Conservation (phyloP, 1,140 invertebrate species). For the Drosophila ananassae region DNA sequence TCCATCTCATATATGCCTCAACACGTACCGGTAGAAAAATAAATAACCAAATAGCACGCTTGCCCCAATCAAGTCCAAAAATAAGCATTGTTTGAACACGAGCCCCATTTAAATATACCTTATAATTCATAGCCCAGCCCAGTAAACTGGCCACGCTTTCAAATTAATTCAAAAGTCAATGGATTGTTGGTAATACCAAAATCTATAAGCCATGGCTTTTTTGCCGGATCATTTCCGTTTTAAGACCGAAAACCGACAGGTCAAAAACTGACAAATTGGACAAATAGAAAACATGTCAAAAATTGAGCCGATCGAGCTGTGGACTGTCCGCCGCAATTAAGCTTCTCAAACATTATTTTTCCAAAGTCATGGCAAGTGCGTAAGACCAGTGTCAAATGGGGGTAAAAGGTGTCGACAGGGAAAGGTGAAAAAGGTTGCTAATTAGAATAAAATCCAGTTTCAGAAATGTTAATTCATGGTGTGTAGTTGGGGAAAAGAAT, state of each 20-base stretch:
- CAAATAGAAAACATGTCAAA: conserved; percentile 82
- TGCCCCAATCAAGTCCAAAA: conserved; percentile 48
- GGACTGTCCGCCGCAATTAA: conserved; percentile 62
- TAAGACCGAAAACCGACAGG: conserved; percentile 18
- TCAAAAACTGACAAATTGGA: conserved; percentile 74
- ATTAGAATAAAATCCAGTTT: conserved; percentile 70
- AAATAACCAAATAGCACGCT: conserved; percentile 34
- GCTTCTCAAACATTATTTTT: conserved; percentile 47
- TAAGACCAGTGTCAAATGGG: conserved; percentile 61
- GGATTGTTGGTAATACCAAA: conserved; percentile 14
- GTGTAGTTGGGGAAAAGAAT: background rate
- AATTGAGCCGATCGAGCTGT: conserved; percentile 57
- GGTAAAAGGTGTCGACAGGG: conserved; percentile 17
- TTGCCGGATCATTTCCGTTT: conserved; percentile 74
- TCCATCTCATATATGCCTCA: conserved; percentile 21
- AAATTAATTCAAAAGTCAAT: conserved; percentile 7
- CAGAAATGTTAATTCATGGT: conserved; percentile 62
- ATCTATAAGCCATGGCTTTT: conserved; percentile 43
- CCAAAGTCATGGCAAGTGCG: conserved; percentile 64
- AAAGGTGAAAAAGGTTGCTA: conserved; percentile 48
- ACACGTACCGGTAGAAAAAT: conserved; percentile 31
- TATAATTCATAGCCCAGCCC: background rate
- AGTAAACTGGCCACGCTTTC: conserved; percentile 60
- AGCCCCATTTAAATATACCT: conserved; percentile 60
- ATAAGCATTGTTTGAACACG: conserved; percentile 75